Percentiles rank a stretch among this genome's conserved stretches.
These are phyloP conservation scores for Tragelaphus strepsiceros DNA, from an alignment of 2,113 vertebrate genomes.

Conservation along the genomic window DNA sequence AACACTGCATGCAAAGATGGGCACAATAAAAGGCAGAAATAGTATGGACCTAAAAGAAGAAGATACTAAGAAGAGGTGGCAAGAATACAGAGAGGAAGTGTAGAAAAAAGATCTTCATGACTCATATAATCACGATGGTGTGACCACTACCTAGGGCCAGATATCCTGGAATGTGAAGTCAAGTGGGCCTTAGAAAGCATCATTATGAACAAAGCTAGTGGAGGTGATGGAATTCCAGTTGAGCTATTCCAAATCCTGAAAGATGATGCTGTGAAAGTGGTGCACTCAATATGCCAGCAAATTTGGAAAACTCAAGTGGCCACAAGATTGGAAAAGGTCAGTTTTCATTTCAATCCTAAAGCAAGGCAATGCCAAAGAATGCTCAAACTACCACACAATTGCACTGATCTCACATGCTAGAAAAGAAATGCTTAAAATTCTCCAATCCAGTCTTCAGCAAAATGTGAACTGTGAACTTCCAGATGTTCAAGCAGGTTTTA, in stretches of 20 bases:
- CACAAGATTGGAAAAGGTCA: neutral
- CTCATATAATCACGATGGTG: neutral
- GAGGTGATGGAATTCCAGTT: neutral
- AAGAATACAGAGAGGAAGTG: neutral
- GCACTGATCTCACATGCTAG: neutral
- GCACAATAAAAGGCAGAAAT: neutral
- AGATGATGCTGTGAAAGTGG: neutral
- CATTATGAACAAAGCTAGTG: neutral
- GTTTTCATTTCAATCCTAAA: neutral
- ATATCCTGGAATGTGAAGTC: neutral
- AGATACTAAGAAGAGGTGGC: neutral
- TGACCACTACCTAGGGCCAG: neutral
- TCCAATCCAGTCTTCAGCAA: neutral
- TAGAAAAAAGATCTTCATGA: neutral
- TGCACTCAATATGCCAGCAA: neutral
- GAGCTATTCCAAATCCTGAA: neutral
- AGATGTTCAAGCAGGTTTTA: neutral
- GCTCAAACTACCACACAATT: accelerated
- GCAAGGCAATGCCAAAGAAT: neutral
- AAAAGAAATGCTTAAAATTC: neutral
- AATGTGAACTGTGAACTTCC: neutral
- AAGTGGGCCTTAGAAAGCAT: neutral
- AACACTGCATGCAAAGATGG: neutral
- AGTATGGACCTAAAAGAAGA: neutral
- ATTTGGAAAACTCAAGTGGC: neutral